Conservation (phyloP, 2,888 invertebrate species). For the Caenorhabditis becei region DNA sequence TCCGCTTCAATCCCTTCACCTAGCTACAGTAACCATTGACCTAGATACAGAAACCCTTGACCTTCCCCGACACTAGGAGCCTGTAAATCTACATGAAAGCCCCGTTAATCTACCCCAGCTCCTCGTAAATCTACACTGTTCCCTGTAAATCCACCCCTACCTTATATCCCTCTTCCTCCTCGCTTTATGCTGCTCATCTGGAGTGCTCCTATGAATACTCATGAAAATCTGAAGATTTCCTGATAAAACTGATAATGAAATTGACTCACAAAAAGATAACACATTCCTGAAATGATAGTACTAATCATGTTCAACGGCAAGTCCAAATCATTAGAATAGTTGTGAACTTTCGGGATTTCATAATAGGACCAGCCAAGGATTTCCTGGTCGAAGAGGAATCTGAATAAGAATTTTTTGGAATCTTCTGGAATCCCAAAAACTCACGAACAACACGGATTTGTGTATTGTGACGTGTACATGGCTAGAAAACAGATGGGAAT, state of each 20-base stretch:
- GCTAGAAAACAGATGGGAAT: background rate
- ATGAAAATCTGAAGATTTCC: slow-evolving; percentile 1
- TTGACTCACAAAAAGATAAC: background rate
- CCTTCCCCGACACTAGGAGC: too few species aligned
- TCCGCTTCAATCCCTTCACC: too few species aligned
- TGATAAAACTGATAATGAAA: background rate
- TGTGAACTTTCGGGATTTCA: background rate
- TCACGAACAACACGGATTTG: slow-evolving; percentile 8
- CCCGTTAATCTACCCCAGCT: too few species aligned
- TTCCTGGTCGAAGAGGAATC: slow-evolving; percentile 12
- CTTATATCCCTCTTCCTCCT: background rate
- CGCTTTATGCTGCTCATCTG: background rate
- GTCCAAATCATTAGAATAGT: slow-evolving; percentile 5
- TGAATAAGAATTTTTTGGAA: background rate
- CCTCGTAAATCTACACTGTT: too few species aligned
- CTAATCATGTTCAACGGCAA: background rate
- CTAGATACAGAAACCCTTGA: too few species aligned
- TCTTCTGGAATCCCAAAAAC: background rate
- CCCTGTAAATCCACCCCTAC: too few species aligned
- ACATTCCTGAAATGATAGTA: background rate
- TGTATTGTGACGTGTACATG: slow-evolving; percentile 14
- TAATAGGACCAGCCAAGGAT: slow-evolving; percentile 1
- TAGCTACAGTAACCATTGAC: too few species aligned
- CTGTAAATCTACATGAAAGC: too few species aligned
- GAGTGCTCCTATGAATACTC: background rate